Evolutionary conservation across 2,113 vertebrate species (phyloP), one percentile per base, ranked within the genome.

Genomic region (Heteronetta atricapilla): DNA sequence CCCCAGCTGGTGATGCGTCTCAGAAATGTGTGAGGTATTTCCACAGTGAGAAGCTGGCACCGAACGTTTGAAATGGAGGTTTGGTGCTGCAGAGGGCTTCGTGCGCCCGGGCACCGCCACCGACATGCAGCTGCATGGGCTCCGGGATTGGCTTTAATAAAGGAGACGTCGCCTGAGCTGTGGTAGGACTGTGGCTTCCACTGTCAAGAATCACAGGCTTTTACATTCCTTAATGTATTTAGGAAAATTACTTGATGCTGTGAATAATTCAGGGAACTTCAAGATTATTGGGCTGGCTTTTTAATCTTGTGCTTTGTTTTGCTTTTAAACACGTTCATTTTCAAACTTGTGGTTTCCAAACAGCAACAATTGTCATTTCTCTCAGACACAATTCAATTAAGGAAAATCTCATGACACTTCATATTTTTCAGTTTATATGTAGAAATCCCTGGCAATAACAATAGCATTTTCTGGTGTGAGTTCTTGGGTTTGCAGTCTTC

Each of bases 381-480:
- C 70, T 90, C 86, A 79, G 44, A 84, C 81, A 63, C 88, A 94
- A 95, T 86, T 83, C 80, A 94, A 87, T 96, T 96, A 96, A 90
- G 81, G 28, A 70, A 95, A 95, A 36, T 86, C 88, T 93, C 38
- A 66, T 77, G 81, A 38, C 81, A 83, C 63, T 90, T 84, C 81
- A 79, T 94, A 69, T 92, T 96, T 96, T 97, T 89, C 82, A 59
- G 62, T 96, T 90, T 84, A 31, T 90, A 60, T 69, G 77, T 69
- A 96, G 81, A 96, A 95, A 81, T 76, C 73, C 60, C 62, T 84
- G 80, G 94, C 69, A 89, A 88, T 73, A 69, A 66, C 75, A 95
- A 95, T 82, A 93, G 85, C 25, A 42, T 78, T 93, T 82, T 89
- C 55, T 86, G 56, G 40, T 88, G 22, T 42, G 40, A 80, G 26